These are phyloP conservation scores for Euschistus heros DNA, from an alignment of 1,140 invertebrate species.

Conservation along the genomic window DNA sequence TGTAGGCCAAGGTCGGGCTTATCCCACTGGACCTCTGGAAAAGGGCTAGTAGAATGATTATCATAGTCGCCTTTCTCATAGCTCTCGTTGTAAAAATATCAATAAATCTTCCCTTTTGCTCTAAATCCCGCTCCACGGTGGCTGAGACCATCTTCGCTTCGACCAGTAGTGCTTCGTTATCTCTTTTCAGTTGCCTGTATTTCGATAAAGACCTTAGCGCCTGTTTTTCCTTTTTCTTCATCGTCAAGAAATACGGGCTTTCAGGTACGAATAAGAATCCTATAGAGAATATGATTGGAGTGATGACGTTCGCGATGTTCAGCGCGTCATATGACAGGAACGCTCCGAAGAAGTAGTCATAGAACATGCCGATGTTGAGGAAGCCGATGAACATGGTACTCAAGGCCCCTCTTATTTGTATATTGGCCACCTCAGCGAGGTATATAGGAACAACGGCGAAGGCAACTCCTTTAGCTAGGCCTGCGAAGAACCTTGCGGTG, in stretches of 20 bases:
- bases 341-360: slow-evolving; percentile 63
- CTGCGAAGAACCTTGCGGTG: slow-evolving; percentile 40
- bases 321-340: slow-evolving; percentile 53
- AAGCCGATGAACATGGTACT: slow-evolving; percentile 73
- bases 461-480: slow-evolving; percentile 59
- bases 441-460: slow-evolving; percentile 75
- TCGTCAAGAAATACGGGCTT: slow-evolving; percentile 59
- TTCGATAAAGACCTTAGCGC: slow-evolving; percentile 48
- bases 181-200: slow-evolving; percentile 44
- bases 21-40: slow-evolving; percentile 30
- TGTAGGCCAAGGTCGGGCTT: slow-evolving; percentile 30
- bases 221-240: slow-evolving; percentile 45
- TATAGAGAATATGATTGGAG: slow-evolving; percentile 50
- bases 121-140: slow-evolving; percentile 24
- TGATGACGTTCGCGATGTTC: slow-evolving; percentile 48
- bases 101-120: slow-evolving; percentile 23
- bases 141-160: slow-evolving; percentile 25
- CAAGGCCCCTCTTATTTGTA: slow-evolving; percentile 30
- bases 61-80: slow-evolving; percentile 28
- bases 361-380: slow-evolving; percentile 63
- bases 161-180: slow-evolving; percentile 18
- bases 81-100: slow-evolving; percentile 25
- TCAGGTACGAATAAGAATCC: slow-evolving; percentile 69
- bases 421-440: slow-evolving; percentile 60
- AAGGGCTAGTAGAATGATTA: slow-evolving; percentile 27